phyloP scores from a whole-genome alignment of 2,113 vertebrate species.

The Gymnorhina tibicen region DNA sequence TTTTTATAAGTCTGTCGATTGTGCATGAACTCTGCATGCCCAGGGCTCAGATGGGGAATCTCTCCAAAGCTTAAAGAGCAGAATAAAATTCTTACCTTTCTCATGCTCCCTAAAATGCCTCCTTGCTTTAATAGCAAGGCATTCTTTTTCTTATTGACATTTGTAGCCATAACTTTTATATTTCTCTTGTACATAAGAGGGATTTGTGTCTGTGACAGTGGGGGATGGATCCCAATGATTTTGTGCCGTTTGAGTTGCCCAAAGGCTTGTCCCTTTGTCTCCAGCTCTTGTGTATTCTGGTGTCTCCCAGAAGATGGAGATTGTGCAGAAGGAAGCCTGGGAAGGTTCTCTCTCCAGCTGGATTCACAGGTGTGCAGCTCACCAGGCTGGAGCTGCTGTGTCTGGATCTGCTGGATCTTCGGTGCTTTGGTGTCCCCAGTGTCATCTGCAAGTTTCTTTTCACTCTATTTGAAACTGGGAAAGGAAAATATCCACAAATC shows the following conservation, averaged over 20 bases:
- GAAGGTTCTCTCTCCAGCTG: neutral
- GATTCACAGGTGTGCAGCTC: neutral
- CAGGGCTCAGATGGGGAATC: neutral
- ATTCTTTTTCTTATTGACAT: neutral
- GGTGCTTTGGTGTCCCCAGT: neutral
- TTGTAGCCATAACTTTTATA: neutral
- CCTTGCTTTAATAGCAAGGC: neutral
- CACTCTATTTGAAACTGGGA: neutral
- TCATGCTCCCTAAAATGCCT: neutral
- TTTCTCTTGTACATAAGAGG: rapidly evolving
- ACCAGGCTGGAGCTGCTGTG: neutral
- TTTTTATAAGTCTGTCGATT: neutral
- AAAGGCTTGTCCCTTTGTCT: neutral
- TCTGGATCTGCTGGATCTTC: neutral
- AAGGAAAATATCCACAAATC: neutral
- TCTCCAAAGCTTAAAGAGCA: neutral
- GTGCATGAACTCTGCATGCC: neutral
- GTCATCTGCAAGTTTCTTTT: neutral
- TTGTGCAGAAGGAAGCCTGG: neutral
- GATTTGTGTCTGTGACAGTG: neutral
- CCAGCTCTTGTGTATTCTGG: neutral
- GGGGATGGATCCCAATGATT: neutral
- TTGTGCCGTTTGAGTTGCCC: neutral
- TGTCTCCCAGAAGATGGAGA: neutral
- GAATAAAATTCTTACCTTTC: neutral